Base-by-base conservation (phyloP, 2,797 vertebrate genomes). In the Tachyglossus aculeatus region DNA sequence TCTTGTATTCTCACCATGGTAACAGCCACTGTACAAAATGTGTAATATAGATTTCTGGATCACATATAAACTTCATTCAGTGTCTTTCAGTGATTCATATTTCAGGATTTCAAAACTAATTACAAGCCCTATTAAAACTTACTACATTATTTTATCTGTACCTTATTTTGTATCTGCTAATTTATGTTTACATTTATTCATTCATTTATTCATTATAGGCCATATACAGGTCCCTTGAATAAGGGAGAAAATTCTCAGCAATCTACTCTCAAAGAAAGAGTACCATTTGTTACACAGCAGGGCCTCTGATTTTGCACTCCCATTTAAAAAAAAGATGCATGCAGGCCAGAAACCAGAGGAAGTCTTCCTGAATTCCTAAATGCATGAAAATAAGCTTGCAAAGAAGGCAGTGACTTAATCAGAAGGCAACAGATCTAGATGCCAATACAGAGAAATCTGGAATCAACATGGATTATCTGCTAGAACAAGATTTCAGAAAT, bases 231-330 rank as follows among this genome's bases (percentile, higher is more conserved):
- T 50, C 22, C n/a, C 76, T 29, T 66, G 50, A 69, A 67, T 39
- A 9, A 37, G 57, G 44, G 68, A 80, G 38, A 66, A 78, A 83
- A 75, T 78, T 51, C 33, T 40, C 37, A 60, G 68, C 71, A 67
- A 68, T 67, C 53, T 64, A 52, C 44, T 53, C 1, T 1, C 58
- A 71, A 70, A 75, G 54, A 32, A 73, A 48, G 59, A 73, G 33
- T 54, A 40, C 52, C 81, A 81, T 81, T 87, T 83, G 37, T 66
- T 45, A 81, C 73, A 57, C 82, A 83, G 82, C 73, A 83, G 77
- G 82, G 27, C 40, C 55, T 81, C 67, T 0, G 1, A 68, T 67
- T 87, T 80, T 83, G 80, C 50, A 76, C 68, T 16, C 80, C 67
- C 83, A 59, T 76, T 81, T 81, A 57, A 43, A 61, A n/a, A 2